phyloP scores from a whole-genome alignment of 92 coral and sea anemone genomes.

The Siderastrea radians region DNA sequence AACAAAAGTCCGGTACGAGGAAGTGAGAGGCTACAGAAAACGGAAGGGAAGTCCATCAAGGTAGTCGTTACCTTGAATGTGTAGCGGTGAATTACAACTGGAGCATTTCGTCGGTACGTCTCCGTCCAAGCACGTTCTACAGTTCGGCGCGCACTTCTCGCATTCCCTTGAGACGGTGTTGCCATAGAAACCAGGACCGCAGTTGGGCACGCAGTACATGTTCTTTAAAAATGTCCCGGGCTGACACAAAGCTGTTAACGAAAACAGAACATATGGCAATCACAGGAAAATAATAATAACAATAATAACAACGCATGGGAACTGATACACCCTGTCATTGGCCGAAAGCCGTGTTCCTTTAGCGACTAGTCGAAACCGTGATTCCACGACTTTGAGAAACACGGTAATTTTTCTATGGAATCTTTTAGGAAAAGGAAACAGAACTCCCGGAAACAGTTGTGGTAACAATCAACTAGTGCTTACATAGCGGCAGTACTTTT shows the following conservation, averaged over 20 bases:
- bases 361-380: too few relatives aligned
- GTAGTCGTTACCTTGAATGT: constrained; percentile 43
- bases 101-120: constrained; percentile 59
- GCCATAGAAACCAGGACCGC: constrained; percentile 84
- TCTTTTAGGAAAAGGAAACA: too few relatives aligned
- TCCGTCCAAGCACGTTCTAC: constrained; percentile 78
- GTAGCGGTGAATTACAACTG: constrained; percentile 62
- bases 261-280: background rate
- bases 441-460: too few relatives aligned
- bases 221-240: constrained; percentile 67
- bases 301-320: background rate
- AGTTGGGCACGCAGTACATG: constrained; percentile 61
- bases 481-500: too few relatives aligned
- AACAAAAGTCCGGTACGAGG: background rate
- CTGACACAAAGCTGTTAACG: constrained; percentile 40
- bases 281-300: background rate
- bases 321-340: too few relatives aligned
- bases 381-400: too few relatives aligned
- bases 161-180: constrained; percentile 62
- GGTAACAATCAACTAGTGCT: too few relatives aligned
- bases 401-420: too few relatives aligned
- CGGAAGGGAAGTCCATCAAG: background rate
- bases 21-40: background rate
- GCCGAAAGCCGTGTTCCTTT: too few relatives aligned
- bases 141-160: constrained; percentile 60